phyloP scores from a whole-genome alignment of 1,140 invertebrate species.

The Cecropterus lyciades region DNA sequence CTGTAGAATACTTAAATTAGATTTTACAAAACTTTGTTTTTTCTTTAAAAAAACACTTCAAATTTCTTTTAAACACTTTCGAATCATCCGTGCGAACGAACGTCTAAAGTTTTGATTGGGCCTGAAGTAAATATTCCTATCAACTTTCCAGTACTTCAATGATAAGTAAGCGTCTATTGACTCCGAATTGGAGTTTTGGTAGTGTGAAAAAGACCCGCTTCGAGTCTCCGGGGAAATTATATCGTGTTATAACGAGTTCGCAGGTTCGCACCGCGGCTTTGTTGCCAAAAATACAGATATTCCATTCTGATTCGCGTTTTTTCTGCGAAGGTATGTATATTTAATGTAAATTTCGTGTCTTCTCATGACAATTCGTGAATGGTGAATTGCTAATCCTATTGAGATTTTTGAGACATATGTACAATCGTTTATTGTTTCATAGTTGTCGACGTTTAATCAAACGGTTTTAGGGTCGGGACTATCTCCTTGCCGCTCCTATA shows the following conservation, averaged over 20 bases:
- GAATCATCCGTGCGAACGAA: not conserved
- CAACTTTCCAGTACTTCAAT: constrained; percentile 4
- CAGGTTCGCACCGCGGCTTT: constrained; percentile 30
- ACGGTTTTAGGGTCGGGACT: too few relatives aligned
- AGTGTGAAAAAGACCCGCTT: constrained; percentile 39
- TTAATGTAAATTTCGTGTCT: not conserved
- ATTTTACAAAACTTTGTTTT: too few relatives aligned
- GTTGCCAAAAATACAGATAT: constrained; percentile 40
- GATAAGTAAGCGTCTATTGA: constrained; percentile 12
- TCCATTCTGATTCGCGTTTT: constrained; percentile 30
- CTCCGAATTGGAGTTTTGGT: constrained; percentile 7
- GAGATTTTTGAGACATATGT: too few relatives aligned
- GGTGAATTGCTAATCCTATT: too few relatives aligned
- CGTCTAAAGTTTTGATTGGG: not conserved
- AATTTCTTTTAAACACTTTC: not conserved
- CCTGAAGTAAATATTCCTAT: not conserved
- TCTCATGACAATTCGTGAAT: not conserved
- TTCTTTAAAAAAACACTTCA: not conserved
- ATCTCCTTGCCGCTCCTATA: too few relatives aligned
- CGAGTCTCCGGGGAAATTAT: constrained; percentile 53
- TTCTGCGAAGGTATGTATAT: not conserved
- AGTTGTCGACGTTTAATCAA: too few relatives aligned
- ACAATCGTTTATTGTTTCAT: too few relatives aligned
- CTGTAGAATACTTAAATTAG: too few relatives aligned
- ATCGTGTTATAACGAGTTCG: constrained; percentile 43